Percentiles rank a stretch among this genome's conserved stretches.
Conservation (phyloP, 2,797 vertebrate species). For the Pipistrellus pipistrellus region DNA sequence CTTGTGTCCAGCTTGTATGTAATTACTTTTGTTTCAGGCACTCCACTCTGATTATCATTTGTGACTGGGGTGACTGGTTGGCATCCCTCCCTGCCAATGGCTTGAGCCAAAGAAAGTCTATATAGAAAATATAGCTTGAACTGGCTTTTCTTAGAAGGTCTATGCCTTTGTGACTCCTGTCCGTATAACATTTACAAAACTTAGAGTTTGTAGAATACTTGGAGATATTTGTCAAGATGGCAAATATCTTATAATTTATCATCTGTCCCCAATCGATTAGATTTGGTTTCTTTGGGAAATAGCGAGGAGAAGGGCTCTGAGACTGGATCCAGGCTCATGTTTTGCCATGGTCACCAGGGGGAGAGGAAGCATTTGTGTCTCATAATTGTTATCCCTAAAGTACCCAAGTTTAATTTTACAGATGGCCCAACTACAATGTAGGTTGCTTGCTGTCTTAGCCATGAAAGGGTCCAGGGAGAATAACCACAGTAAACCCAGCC, state of each 20-base stretch:
- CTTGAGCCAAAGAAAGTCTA: not conserved
- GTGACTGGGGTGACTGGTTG: not conserved
- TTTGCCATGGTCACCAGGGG: not conserved
- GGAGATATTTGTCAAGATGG: not conserved
- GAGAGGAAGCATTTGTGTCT: not conserved
- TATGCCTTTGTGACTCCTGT: not conserved
- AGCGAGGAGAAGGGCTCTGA: not conserved
- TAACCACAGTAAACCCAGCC: not conserved
- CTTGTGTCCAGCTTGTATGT: not conserved
- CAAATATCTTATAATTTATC: not conserved
- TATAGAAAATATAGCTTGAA: not conserved
- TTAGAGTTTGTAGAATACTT: not conserved
- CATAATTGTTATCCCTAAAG: not conserved
- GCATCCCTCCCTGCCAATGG: not conserved
- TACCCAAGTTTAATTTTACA: not conserved
- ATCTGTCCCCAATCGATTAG: not conserved
- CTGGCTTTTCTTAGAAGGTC: not conserved
- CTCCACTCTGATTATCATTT: not conserved
- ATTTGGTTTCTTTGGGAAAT: conserved; percentile 28
- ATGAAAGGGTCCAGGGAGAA: not conserved
- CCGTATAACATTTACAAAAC: not conserved
- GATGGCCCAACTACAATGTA: not conserved
- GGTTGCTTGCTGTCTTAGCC: not conserved
- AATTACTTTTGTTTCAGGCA: not conserved
- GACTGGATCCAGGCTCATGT: not conserved